Conservation (phyloP, 2,113 vertebrate species). For the Epinephelus cyanopodus region DNA sequence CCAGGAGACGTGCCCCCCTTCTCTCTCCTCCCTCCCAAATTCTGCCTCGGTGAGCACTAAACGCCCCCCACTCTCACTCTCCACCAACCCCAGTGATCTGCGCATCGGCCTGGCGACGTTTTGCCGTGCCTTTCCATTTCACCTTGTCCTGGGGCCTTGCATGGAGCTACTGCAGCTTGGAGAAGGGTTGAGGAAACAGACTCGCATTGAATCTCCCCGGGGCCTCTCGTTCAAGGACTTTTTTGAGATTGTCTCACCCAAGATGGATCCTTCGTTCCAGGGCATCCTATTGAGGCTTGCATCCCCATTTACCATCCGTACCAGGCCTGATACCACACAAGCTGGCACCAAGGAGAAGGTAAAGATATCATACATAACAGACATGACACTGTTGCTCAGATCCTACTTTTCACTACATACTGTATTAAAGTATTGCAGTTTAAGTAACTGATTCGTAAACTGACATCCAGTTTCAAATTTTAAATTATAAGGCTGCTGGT, state of each 20-base stretch:
- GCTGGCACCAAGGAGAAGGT: constrained; percentile 95
- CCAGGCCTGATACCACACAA: constrained; percentile 88
- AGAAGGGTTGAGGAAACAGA: constrained; percentile 93
- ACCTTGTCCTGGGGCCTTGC: constrained; percentile 93
- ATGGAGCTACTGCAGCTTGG: constrained; percentile 96
- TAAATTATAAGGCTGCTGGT: not conserved
- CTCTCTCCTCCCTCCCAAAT: constrained; percentile 79
- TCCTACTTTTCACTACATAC: not conserved
- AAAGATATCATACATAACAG: constrained; percentile 60
- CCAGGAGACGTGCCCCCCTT: constrained; percentile 84
- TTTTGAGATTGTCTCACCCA: constrained; percentile 96
- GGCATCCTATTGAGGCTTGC: constrained; percentile 93
- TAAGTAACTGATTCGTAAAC: accelerated
- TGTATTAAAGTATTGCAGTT: not conserved
- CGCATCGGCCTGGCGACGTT: constrained; percentile 95
- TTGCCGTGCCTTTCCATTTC: constrained; percentile 97
- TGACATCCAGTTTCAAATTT: not conserved
- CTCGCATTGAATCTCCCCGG: constrained; percentile 91
- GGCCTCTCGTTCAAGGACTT: constrained; percentile 92
- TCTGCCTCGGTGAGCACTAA: constrained; percentile 84
- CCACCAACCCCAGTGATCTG: constrained; percentile 91
- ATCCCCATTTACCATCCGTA: constrained; percentile 96
- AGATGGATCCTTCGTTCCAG: constrained; percentile 93
- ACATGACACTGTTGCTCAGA: not conserved
- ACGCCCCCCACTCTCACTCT: constrained; percentile 85